Percentiles rank a stretch among this genome's conserved stretches.
Conservation (phyloP, 2,888 invertebrate species). For the Lasioglossum pauxillum region DNA sequence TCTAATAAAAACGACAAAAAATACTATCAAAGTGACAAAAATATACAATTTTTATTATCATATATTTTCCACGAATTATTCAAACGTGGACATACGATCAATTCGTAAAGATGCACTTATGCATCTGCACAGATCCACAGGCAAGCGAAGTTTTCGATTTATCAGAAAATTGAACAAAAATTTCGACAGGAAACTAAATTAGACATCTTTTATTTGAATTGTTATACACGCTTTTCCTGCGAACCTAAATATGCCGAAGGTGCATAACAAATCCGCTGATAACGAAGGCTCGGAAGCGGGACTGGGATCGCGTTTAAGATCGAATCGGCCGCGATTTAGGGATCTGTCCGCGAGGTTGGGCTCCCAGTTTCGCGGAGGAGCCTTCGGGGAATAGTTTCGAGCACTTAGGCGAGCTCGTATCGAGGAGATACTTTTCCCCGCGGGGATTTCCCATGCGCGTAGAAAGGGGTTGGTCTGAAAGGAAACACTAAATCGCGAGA, state of each 20-base stretch:
- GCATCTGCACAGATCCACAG: neutral
- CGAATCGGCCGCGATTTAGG: neutral
- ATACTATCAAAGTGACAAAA: neutral
- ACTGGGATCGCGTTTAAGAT: constrained; percentile 34
- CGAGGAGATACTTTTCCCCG: constrained; percentile 9
- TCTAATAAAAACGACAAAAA: neutral
- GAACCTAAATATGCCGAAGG: neutral
- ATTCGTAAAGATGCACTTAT: neutral
- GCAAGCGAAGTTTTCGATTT: neutral
- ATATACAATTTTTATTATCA: neutral
- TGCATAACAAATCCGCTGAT: neutral
- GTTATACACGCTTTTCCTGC: neutral
- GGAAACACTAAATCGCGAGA: neutral
- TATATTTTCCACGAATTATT: neutral
- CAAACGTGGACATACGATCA: neutral
- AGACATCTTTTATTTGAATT: neutral
- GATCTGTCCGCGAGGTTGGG: constrained; percentile 38
- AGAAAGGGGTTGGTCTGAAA: constrained; percentile 15
- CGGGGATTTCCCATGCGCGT: neutral
- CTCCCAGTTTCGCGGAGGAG: constrained; percentile 17
- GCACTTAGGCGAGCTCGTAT: constrained; percentile 33
- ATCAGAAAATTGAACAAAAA: neutral
- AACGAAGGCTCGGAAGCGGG: constrained; percentile 31
- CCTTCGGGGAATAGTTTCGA: constrained; percentile 18
- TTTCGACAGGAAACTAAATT: neutral